A percentile compares a stretch with the other conserved stretches of the same genome.
phyloP scores from a whole-genome alignment of 2,888 invertebrate genomes.

The Callyntrura sp. region DNA sequence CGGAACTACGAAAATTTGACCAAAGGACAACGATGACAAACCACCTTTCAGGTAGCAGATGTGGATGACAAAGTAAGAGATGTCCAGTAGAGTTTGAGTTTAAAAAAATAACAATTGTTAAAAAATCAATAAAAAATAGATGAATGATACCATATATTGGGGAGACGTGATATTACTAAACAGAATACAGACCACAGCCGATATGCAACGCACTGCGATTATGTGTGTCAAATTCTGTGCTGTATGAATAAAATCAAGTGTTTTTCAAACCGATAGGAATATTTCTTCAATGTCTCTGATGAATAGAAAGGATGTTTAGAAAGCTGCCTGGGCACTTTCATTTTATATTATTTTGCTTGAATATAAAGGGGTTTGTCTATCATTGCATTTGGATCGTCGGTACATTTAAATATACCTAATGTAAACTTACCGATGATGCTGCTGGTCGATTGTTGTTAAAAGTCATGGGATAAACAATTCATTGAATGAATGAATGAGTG shows the following conservation, averaged over 20 bases:
- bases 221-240: neutral
- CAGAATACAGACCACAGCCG: too few species aligned
- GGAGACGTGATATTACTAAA: too few species aligned
- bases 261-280: neutral
- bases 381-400: too few species aligned
- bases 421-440: neutral
- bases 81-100: too few species aligned
- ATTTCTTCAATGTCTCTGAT: neutral
- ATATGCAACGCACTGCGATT: neutral
- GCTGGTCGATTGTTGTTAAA: slow-evolving; percentile 14
- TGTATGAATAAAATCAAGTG: neutral
- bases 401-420: too few species aligned
- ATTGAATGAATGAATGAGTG: neutral
- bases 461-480: slow-evolving; percentile 26
- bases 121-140: too few species aligned
- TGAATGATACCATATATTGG: too few species aligned
- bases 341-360: slow-evolving; percentile 19
- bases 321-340: neutral
- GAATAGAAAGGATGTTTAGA: slow-evolving; percentile 28
- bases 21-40: neutral
- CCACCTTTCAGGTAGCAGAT: neutral
- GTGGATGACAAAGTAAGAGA: too few species aligned
- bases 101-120: too few species aligned
- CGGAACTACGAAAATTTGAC: too few species aligned
- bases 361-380: neutral